Base-by-base conservation (phyloP, 2,113 vertebrate genomes). In the Oreochromis aureus region DNA sequence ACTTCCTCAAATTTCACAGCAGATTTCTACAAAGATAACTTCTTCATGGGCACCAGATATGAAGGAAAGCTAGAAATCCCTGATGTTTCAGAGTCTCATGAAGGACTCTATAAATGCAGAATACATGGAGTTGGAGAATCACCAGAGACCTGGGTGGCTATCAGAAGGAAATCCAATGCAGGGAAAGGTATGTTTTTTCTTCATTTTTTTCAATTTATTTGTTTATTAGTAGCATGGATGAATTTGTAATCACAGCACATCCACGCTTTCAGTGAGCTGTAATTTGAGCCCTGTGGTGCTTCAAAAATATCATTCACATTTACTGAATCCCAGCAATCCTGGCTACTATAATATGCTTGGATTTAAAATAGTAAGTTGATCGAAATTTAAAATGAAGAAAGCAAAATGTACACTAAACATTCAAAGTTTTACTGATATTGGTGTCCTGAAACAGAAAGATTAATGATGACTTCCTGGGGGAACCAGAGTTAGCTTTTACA, bases 21-120 rank as follows among this genome's bases (percentile, higher is more conserved):
- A 66, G 18, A 22, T 18, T 91, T 93, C 71, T 91, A 88, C 13
- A 93, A 88, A 85, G 30, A 85, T 53, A 84, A 0, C 0, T 0
- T 27, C 1, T 3, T 73, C 10, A 18, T 87, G 0, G 18, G 18
- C 5, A 80, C 2, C 2, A 7, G 16, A 22, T n/a, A 58, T n/a
- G 8, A 51, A 34, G 44, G 18, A 41, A 16, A 79, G 27, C 53
- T 86, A 22, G 84, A 24, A 30, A 87, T 92, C 18, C 0, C 0
- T 4, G 41, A 4, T 11, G 80, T 89, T 8, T 91, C 85, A 66
- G 87, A 89, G 63, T 69, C 51, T 69, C 12, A 92, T 24, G 87
- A 89, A 81, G 87, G 91, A 5, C 12, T 51, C 30, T 92, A 92
- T 54, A 85, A 61, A 32, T 92, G 91, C 59, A 69, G 0, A 22